Evolutionary conservation across 2,888 invertebrate species (phyloP).

Genomic region (Antheraea assamensis): DNA sequence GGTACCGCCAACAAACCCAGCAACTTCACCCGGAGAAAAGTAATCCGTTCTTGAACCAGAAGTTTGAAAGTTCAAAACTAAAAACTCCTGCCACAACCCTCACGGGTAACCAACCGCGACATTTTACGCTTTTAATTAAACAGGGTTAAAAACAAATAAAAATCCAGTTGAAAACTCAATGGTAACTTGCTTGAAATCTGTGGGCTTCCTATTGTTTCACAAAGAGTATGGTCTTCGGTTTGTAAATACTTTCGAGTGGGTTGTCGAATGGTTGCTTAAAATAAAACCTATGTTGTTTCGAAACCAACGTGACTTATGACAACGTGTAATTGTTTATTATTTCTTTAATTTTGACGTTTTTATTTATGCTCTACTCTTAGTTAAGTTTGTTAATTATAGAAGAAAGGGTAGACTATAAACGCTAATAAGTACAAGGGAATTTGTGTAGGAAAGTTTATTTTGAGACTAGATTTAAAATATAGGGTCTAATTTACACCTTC

Average conservation of each 20-base stretch:
- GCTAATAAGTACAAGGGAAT: neutral
- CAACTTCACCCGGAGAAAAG: neutral
- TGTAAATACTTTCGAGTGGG: neutral
- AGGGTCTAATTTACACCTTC: neutral
- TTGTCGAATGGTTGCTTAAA: neutral
- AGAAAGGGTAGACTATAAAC: neutral
- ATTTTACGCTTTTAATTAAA: conserved; percentile 1
- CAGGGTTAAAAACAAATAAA: neutral
- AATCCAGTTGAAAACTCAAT: neutral
- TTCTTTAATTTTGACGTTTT: neutral
- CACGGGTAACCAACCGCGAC: neutral
- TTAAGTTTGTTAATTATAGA: neutral
- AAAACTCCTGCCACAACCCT: neutral
- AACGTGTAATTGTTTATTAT: neutral
- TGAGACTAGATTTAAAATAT: neutral
- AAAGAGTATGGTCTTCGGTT: neutral
- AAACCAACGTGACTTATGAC: neutral
- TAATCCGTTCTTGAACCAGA: conserved; percentile 3
- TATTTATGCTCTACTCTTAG: neutral
- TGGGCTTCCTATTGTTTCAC: neutral
- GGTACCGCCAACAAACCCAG: neutral
- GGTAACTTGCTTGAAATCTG: neutral
- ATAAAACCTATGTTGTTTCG: neutral
- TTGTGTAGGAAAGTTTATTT: neutral
- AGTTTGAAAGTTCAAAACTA: conserved; percentile 5